Evolutionary conservation across 2,113 vertebrate species (phyloP).

Genomic region (Tragelaphus strepsiceros): DNA sequence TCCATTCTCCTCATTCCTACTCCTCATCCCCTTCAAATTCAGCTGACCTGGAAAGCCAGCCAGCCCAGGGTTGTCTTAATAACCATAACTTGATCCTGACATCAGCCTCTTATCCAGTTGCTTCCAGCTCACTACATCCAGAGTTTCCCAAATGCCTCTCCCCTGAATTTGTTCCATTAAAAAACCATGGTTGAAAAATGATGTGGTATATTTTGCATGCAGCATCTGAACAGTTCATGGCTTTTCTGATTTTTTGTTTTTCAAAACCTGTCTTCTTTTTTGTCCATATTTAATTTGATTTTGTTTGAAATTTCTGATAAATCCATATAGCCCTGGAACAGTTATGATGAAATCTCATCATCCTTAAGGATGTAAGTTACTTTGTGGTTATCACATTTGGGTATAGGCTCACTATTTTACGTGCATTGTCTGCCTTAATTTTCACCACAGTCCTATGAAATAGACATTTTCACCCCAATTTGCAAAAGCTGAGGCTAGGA

Average conservation of each 20-base stretch:
- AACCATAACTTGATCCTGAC: background rate
- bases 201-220: background rate
- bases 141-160: background rate
- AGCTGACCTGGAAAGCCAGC: background rate
- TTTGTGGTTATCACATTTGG: background rate
- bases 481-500: background rate
- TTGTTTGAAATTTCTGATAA: slow-evolving; percentile 18
- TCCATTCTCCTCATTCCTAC: background rate
- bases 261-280: background rate
- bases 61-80: background rate
- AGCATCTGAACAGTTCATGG: background rate
- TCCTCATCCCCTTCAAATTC: background rate
- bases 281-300: background rate
- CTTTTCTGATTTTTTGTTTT: background rate
- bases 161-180: background rate
- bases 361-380: background rate
- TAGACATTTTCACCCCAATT: background rate
- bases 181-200: background rate
- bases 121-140: background rate
- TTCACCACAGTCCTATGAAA: background rate
- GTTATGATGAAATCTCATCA: background rate
- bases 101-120: background rate
- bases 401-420: background rate
- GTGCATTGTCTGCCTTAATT: background rate
- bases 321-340: background rate